Evolutionary conservation across 1,140 invertebrate species (phyloP), one percentile per base, ranked within the genome.

Genomic region (Ridgeia piscesae): DNA sequence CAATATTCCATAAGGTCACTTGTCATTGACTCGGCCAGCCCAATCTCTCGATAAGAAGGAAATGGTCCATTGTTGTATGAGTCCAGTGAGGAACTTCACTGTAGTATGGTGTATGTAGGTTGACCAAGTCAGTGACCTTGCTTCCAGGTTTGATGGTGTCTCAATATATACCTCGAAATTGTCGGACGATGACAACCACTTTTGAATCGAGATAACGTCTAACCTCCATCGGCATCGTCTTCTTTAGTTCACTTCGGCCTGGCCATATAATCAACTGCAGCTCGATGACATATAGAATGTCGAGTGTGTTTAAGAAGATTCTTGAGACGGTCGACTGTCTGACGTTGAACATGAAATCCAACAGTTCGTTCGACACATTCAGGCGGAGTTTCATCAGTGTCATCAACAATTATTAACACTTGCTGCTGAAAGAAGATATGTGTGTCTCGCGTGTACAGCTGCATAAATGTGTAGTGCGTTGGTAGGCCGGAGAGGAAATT

Each of bases 141-240:
- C 42, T 42, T 42, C 42, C 42, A 92, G 58, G 35, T 88, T 89
- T 33, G 92, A 89, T 77, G 92, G 92, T 35, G 33, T 91, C 14
- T 92, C 4, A 11, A 42, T 42, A 11, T 42, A 42, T 11, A 42
- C 42, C 4, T 42, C 42, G 42, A 42, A 42, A 89, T 17, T 17
- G 77, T 92, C 92, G 27, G n/a, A 89, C 35, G 1, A 92, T 92
- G n/a, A 93, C 93, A 33, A 92, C 92, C 77, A 93, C 92, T 42
- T 91, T 92, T 1, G 91, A 92, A n/a, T 92, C 93, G 93, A 93
- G 92, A 33, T 92, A 11, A 89, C 92, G 90, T 33, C 91, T 42
- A 88, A 94, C 93, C n/a, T 93, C 34, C 58, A 91, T 91, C 34
- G 92, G 93, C 92, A 93, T 94, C 14, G 48, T 92, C 88, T 90